Conservation (phyloP, 2,113 vertebrate species). For the Osmerus eperlanus region DNA sequence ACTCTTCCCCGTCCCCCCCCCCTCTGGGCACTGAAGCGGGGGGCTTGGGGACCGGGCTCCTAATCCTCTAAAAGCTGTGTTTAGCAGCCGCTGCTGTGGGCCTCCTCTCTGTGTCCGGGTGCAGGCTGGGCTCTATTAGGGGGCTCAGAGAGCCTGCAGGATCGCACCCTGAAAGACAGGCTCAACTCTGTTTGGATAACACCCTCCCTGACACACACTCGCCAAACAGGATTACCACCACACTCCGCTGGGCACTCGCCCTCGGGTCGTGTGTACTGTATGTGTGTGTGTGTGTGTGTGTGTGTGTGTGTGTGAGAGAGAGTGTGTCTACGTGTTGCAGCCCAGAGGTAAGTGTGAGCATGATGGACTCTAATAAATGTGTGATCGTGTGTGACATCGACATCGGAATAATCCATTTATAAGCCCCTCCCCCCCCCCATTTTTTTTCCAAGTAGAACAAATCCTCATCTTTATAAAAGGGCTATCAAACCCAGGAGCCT, state of each 20-base stretch:
- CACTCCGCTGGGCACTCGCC: not conserved
- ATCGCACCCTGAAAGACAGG: slow-evolving; percentile 62
- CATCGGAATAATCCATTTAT: too few relatives aligned
- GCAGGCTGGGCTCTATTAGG: slow-evolving; percentile 52
- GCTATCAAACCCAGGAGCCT: too few relatives aligned
- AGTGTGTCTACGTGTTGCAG: not conserved
- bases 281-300: not conserved
- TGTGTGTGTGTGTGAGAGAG: not conserved
- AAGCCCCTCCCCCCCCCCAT: too few relatives aligned
- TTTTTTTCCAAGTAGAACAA: too few relatives aligned
- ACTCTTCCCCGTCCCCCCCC: slow-evolving; percentile 39
- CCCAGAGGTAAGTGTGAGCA: too few relatives aligned
- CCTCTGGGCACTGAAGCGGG: too few relatives aligned
- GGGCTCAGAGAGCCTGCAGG: slow-evolving; percentile 56
- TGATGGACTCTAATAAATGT: too few relatives aligned
- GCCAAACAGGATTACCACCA: slow-evolving; percentile 58
- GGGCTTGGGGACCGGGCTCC: too few relatives aligned
- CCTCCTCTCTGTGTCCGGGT: slow-evolving; percentile 48
- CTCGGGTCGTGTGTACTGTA: not conserved
- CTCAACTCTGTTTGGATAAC: slow-evolving; percentile 65
- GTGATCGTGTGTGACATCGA: too few relatives aligned
- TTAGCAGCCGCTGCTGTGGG: slow-evolving; percentile 68
- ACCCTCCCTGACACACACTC: slow-evolving; percentile 34
- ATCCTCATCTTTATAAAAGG: too few relatives aligned
- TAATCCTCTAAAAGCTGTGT: slow-evolving; percentile 77